These are phyloP conservation scores for Bombus confusus DNA, from an alignment of 1,140 invertebrate genomes.

Conservation along the genomic window DNA sequence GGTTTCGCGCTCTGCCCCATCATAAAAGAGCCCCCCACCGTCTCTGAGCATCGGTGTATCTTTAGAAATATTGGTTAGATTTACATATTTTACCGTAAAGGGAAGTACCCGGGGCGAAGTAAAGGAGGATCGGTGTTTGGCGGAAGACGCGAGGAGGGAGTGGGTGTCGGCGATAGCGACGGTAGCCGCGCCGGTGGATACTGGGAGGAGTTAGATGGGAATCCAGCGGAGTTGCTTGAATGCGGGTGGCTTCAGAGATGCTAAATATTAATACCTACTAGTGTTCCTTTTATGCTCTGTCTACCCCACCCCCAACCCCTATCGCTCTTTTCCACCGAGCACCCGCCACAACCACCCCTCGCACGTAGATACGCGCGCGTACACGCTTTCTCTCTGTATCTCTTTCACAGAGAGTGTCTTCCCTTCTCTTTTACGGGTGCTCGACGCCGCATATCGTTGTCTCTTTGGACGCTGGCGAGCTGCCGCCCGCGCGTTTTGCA, in stretches of 20 bases:
- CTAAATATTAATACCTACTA: slow-evolving; percentile 82
- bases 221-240: slow-evolving; percentile 76
- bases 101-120: slow-evolving; percentile 68
- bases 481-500: slow-evolving; percentile 42
- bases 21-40: slow-evolving; percentile 75
- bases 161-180: slow-evolving; percentile 33
- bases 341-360: slow-evolving; percentile 16
- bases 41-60: slow-evolving; percentile 68
- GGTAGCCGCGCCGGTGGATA: slow-evolving; percentile 6
- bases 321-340: slow-evolving; percentile 60
- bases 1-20: slow-evolving; percentile 73
- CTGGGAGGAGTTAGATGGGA: slow-evolving; percentile 58
- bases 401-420: slow-evolving; percentile 40
- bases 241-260: slow-evolving; percentile 79
- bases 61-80: slow-evolving; percentile 82
- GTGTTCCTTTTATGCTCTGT: slow-evolving; percentile 74
- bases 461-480: slow-evolving; percentile 59
- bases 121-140: slow-evolving; percentile 71
- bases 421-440: slow-evolving; percentile 32
- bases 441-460: slow-evolving; percentile 33
- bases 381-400: slow-evolving; percentile 34
- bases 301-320: slow-evolving; percentile 46
- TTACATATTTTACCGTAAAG: slow-evolving; percentile 81
- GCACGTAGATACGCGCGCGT: slow-evolving; percentile 47
- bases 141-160: slow-evolving; percentile 58